Evolutionary conservation across 2,888 invertebrate species (phyloP).

Genomic region (Arenicola marina): DNA sequence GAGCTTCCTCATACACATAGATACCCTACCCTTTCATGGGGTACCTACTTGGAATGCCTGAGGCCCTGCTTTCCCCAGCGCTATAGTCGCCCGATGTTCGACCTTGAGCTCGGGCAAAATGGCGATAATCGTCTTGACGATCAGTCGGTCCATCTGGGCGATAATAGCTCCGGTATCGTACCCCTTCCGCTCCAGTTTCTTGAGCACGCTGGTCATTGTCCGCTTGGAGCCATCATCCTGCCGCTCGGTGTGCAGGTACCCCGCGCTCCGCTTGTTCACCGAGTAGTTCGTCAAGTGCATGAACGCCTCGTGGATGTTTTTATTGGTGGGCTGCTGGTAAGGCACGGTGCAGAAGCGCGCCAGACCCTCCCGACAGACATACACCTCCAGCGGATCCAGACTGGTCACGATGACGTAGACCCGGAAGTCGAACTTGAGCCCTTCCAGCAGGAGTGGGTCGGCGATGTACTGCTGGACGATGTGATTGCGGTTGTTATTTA

Average conservation of each 20-base stretch:
- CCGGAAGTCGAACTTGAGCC: constrained; percentile 63
- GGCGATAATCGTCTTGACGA: constrained; percentile 63
- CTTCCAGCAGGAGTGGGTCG: constrained; percentile 60
- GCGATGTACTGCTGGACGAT: constrained; percentile 60
- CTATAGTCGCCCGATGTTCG: constrained; percentile 39
- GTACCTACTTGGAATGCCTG: constrained; percentile 63
- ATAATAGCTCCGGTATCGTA: constrained; percentile 59
- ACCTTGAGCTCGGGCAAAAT: constrained; percentile 63
- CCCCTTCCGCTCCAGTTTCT: constrained; percentile 41
- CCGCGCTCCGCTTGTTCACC: constrained; percentile 61
- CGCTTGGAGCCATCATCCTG: constrained; percentile 62
- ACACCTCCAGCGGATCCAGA: constrained; percentile 62
- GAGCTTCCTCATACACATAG: too few relatives aligned
- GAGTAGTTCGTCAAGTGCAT: constrained; percentile 66
- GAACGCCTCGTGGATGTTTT: constrained; percentile 61
- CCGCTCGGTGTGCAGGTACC: constrained; percentile 59
- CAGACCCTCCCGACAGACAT: constrained; percentile 58
- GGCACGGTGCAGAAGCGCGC: constrained; percentile 64
- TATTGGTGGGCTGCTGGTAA: constrained; percentile 60
- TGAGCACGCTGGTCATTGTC: constrained; percentile 52
- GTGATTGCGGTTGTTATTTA: constrained; percentile 13
- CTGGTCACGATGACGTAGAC: constrained; percentile 62
- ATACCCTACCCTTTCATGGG: too few relatives aligned
- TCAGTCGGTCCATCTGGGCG: constrained; percentile 61
- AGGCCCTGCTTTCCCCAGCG: constrained; percentile 58